Conservation (phyloP, 1,140 invertebrate species). For the Manduca sexta region DNA sequence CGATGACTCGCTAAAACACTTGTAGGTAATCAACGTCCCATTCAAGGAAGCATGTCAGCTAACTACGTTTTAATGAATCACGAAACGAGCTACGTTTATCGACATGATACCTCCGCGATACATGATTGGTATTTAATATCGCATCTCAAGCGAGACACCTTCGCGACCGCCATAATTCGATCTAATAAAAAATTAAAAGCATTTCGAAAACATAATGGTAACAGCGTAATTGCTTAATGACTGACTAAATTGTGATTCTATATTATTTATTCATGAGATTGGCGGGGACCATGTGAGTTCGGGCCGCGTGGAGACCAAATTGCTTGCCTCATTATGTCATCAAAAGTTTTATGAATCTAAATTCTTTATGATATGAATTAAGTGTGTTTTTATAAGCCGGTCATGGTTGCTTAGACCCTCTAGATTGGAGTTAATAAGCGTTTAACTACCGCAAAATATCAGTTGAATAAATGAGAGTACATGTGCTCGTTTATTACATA, state of each 20-base stretch:
- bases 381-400: slow-evolving; percentile 43
- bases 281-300: slow-evolving; percentile 37
- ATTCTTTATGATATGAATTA: slow-evolving; percentile 57
- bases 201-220: slow-evolving; percentile 68
- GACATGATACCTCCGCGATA: slow-evolving; percentile 3
- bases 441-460: slow-evolving; percentile 21
- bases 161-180: slow-evolving; percentile 51
- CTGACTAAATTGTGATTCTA: slow-evolving; percentile 57
- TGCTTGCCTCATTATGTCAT: slow-evolving; percentile 67
- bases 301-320: slow-evolving; percentile 39
- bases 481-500: neutral
- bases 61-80: too few relatives aligned
- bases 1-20: too few relatives aligned
- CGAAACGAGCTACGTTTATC: too few relatives aligned
- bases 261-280: slow-evolving; percentile 68
- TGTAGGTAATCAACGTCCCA: too few relatives aligned
- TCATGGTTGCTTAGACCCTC: slow-evolving; percentile 50
- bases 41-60: too few relatives aligned
- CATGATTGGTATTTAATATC: slow-evolving; percentile 69
- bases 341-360: slow-evolving; percentile 61
- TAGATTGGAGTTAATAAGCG: slow-evolving; percentile 48
- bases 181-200: slow-evolving; percentile 71
- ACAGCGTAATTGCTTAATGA: slow-evolving; percentile 68
- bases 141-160: slow-evolving; percentile 42
- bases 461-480: neutral